Conservation (phyloP, 1,140 invertebrate species). For the Leptinotarsa undecemlineata region DNA sequence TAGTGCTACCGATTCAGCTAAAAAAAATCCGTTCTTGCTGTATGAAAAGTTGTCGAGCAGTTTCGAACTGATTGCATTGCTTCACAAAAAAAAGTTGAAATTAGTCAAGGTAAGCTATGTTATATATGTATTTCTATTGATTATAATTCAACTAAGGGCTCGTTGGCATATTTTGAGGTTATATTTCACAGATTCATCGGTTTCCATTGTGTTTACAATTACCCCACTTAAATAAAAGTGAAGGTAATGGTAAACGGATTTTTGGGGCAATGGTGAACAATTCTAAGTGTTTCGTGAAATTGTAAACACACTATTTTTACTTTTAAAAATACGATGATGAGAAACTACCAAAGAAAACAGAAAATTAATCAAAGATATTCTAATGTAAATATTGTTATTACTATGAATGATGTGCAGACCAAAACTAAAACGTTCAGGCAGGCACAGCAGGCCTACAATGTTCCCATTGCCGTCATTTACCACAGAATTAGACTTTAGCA, state of each 20-base stretch:
- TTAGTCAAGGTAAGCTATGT: background rate
- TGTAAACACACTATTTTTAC: too few species aligned
- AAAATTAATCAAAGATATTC: too few species aligned
- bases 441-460: background rate
- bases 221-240: background rate
- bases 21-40: too few species aligned
- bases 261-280: background rate
- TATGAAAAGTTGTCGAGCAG: too few species aligned
- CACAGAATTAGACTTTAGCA: background rate
- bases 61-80: too few species aligned
- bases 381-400: background rate
- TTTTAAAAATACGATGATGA: too few species aligned
- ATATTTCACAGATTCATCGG: background rate
- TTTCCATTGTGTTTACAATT: background rate
- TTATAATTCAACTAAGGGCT: background rate
- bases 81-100: too few species aligned
- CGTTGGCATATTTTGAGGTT: slow-evolving; percentile 1
- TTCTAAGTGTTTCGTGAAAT: background rate
- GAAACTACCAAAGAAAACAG: too few species aligned
- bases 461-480: background rate
- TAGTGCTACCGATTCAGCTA: background rate
- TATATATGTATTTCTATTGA: background rate
- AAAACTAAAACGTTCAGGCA: slow-evolving; percentile 2
- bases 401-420: background rate
- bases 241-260: background rate